phyloP scores from a whole-genome alignment of 2,797 vertebrate species.

The Sebastes cheni region DNA sequence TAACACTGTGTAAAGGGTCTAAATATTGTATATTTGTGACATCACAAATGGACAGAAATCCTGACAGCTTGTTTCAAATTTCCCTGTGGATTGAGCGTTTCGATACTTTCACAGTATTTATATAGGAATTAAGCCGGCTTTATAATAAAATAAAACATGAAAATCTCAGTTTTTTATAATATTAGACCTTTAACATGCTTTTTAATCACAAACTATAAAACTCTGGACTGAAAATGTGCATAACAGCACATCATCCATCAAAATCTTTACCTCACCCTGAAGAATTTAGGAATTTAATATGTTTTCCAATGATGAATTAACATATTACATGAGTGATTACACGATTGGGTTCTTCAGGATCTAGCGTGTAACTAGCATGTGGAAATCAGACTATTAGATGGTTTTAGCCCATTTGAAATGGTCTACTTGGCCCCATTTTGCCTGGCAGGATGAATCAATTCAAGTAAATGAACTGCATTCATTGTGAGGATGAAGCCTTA shows the following conservation, averaged over 20 bases:
- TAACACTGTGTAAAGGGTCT: no score
- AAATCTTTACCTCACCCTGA: neutral
- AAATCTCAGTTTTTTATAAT: no score
- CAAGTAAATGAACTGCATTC: slow-evolving; percentile 46
- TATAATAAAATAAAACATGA: no score
- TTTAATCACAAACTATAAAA: neutral
- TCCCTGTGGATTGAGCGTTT: no score
- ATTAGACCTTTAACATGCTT: neutral
- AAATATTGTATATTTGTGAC: no score
- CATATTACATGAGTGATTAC: slow-evolving; percentile 1
- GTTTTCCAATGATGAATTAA: neutral
- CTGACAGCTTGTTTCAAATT: no score
- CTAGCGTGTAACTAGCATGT: slow-evolving; percentile 7
- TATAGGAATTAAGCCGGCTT: no score
- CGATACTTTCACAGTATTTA: no score
- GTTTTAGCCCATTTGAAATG: slow-evolving; percentile 22
- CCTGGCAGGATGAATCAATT: slow-evolving; percentile 46
- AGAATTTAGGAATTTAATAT: neutral
- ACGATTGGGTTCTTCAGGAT: neutral
- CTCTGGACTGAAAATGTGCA: neutral
- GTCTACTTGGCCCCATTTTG: slow-evolving; percentile 16
- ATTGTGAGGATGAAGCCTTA: slow-evolving; percentile 29
- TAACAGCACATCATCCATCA: neutral
- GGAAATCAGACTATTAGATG: slow-evolving; percentile 19
- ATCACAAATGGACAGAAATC: no score